Evolutionary conservation across 2,888 invertebrate species (phyloP), one percentile per base, ranked within the genome.

Genomic region (Anarsia innoxiella): DNA sequence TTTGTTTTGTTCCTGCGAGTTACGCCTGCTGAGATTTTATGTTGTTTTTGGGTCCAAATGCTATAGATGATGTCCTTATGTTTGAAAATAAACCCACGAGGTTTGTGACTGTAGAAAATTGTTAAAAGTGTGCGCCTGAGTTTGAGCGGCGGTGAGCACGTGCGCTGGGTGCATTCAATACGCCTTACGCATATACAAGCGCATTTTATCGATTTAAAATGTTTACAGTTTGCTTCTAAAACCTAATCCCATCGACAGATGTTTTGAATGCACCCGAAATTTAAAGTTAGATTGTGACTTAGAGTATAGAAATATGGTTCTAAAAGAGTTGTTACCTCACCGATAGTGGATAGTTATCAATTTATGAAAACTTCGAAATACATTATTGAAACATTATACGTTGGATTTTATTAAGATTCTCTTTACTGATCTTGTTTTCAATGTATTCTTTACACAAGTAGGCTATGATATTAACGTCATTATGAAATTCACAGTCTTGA

Each of bases 271-370:
- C 70, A 66, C 62, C 66, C 60, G 44, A 42, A 67, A 70, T 68
- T 72, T 59, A 62, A 59, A 66, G 66, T 71, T 77, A 76, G 66
- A 68, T 65, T 66, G 72, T 71, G 67, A 70, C 69, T 63, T 65
- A 76, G 76, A 74, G 73, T 64, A 68, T 56, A 66, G 69, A 68
- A 65, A 66, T 56, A 66, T 65, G 72, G 69, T 75, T 77, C 74
- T 78, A 71, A 65, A 66, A 70, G 66, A 72, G 70, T 82, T 80
- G 78, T 80, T 80, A 80, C 82, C 82, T 82, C 82, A 83, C 80
- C 80, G 75, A 83, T 82, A 80, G 79, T 73, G 66, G 59, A 75
- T 82, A 82, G 78, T 74, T 75, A 75, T 75, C 73, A 72, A 77
- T 73, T 78, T 74, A 76, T 75, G 67, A 67, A 74, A 74, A 75